These are phyloP conservation scores for Pelosia muscerda DNA, from an alignment of 2,888 invertebrate genomes.

Conservation along the genomic window DNA sequence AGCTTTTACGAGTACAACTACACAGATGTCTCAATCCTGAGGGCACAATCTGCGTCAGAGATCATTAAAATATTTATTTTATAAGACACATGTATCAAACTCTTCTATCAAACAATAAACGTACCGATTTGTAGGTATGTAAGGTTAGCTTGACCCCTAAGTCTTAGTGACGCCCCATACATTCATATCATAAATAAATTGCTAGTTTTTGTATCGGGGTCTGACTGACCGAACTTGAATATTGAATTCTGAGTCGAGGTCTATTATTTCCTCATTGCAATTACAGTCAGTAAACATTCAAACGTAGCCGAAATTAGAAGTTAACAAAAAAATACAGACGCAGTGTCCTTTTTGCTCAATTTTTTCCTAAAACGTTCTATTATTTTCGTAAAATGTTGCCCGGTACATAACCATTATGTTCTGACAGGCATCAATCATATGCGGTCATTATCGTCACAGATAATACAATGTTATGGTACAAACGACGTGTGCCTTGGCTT, in stretches of 20 bases:
- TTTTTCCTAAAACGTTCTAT: background rate
- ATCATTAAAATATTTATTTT: too few relatives aligned
- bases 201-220: background rate
- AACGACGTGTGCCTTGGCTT: constrained; percentile 34
- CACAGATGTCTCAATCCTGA: too few relatives aligned
- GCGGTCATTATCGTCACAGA: constrained; percentile 20
- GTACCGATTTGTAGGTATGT: too few relatives aligned
- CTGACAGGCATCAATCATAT: constrained; percentile 32
- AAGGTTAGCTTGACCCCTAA: too few relatives aligned
- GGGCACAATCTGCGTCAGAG: too few relatives aligned
- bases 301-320: background rate
- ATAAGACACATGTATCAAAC: too few relatives aligned
- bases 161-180: too few relatives aligned
- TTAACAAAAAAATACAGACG: background rate
- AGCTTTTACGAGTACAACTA: too few relatives aligned
- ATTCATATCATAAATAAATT: background rate
- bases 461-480: constrained; percentile 9
- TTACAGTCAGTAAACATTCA: background rate
- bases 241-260: background rate
- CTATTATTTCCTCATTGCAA: constrained; percentile 4
- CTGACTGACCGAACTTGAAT: background rate
- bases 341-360: background rate
- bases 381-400: constrained; percentile 17
- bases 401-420: constrained; percentile 29
- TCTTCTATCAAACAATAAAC: too few relatives aligned